Conservation (phyloP, 2,797 vertebrate species). For the Sylvilagus floridanus region DNA sequence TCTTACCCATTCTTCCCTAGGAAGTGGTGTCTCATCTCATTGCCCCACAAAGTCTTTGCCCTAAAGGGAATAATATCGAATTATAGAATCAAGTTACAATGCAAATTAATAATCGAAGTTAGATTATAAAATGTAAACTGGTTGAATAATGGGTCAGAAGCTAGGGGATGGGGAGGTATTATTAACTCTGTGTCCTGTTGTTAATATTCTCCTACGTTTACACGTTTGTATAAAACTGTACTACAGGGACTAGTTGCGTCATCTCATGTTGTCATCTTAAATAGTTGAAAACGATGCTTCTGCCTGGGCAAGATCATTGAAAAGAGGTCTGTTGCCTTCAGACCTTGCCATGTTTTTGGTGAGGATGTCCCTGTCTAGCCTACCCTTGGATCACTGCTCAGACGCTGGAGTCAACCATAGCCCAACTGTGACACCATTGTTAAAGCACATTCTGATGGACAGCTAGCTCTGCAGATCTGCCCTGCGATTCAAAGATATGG, state of each 20-base stretch:
- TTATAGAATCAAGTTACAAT: background rate
- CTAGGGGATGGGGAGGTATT: background rate
- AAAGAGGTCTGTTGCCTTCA: background rate
- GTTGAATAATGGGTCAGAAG: background rate
- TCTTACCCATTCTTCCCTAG: background rate
- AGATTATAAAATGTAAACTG: background rate
- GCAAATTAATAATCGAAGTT: background rate
- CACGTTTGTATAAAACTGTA: background rate
- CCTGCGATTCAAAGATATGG: background rate
- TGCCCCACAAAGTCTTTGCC: conserved; percentile 40
- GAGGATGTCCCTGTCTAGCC: background rate
- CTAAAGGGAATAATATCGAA: background rate
- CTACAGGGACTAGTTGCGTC: background rate
- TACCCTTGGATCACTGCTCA: background rate
- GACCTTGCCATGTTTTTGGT: background rate
- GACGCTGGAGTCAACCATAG: background rate
- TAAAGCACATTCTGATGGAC: background rate
- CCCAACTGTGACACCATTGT: background rate
- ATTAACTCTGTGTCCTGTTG: background rate
- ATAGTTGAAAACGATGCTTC: background rate
- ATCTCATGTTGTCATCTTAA: background rate
- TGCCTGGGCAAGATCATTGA: background rate
- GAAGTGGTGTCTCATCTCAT: background rate
- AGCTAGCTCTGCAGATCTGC: background rate
- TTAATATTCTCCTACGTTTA: background rate